These are phyloP conservation scores for Venturia canescens DNA, from an alignment of 1,140 invertebrate species.

Conservation along the genomic window DNA sequence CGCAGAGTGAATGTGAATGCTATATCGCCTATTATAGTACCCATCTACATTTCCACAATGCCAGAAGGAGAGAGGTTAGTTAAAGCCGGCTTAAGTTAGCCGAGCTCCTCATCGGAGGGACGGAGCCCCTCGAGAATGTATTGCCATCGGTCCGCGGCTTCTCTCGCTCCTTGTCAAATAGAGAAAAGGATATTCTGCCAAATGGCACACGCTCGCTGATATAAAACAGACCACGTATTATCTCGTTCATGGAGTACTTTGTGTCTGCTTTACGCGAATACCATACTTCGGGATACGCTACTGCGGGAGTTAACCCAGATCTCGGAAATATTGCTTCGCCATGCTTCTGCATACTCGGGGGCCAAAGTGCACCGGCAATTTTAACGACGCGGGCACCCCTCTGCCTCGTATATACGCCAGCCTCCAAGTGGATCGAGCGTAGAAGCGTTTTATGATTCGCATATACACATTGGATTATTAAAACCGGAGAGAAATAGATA, in stretches of 20 bases:
- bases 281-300: not conserved
- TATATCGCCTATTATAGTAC: slow-evolving; percentile 36
- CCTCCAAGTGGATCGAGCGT: slow-evolving; percentile 33
- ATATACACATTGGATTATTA: slow-evolving; percentile 2
- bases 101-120: slow-evolving; percentile 63
- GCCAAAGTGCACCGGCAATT: slow-evolving; percentile 51
- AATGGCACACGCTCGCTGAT: slow-evolving; percentile 43
- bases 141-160: slow-evolving; percentile 54
- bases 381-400: slow-evolving; percentile 14
- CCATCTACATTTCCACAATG: slow-evolving; percentile 57
- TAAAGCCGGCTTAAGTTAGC: slow-evolving; percentile 73
- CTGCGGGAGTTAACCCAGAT: slow-evolving; percentile 41
- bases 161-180: slow-evolving; percentile 14
- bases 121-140: slow-evolving; percentile 65
- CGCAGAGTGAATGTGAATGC: slow-evolving; percentile 40
- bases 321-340: slow-evolving; percentile 49
- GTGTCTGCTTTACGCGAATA: slow-evolving; percentile 9
- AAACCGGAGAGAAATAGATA: not conserved
- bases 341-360: slow-evolving; percentile 18
- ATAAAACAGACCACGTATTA: slow-evolving; percentile 45
- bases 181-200: slow-evolving; percentile 2
- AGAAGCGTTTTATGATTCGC: slow-evolving; percentile 14
- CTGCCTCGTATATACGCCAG: slow-evolving; percentile 26
- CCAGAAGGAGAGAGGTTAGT: slow-evolving; percentile 60
- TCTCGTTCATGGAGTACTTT: slow-evolving; percentile 30